Base-by-base conservation (phyloP, 2,113 vertebrate species). In the Phaethornis superciliosus region DNA sequence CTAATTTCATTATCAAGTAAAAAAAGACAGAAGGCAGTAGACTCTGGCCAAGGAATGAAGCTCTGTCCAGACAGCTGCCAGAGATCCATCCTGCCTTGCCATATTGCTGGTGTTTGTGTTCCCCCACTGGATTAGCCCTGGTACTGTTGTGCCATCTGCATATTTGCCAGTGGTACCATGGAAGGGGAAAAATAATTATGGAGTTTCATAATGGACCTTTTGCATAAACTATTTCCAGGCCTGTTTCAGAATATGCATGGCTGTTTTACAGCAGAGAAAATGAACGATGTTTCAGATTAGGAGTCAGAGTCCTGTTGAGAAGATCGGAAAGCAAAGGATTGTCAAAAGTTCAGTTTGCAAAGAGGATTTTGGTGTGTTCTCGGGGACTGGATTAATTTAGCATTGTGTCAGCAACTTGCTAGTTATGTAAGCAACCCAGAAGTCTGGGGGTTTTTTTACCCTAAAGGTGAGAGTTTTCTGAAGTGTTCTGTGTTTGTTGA, bases 41-140 rank as follows among this genome's bases (percentile, higher is more conserved):
- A 8, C 5, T 2, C 10, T 68, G 35, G 12, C n/a, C 6, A 28
- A 28, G 18, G 32, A 62, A 27, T 27, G 15, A 56, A 42, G 14
- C 42, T 35, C 18, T 52, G 18, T 68, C n/a, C 9, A 54, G 28
- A n/a, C 26, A 35, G 40, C 42, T 78, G 42, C 32, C 12, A 14
- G 7, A 18, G 54, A 10, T 11, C 35, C 27, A 15, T 60, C 20
- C 16, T 90, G 14, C 19, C 9, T 72, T 72, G 9, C 18, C 35
- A 47, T 4, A 1, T 27, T 51, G 12, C 40, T 68, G 40, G 32
- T 15, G 51, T 82, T 82, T 32, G 3, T 69, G 42, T 15, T 56
- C 3, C 11, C 3, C 4, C 0, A 1, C 67, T 67, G 59, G 28
- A 47, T 22, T 71, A 71, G 44, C 14, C 4, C 8, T 40, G 8